Percentiles rank a stretch among this genome's conserved stretches.
These are phyloP conservation scores for Bombus sylvicola DNA, from an alignment of 1,140 invertebrate species.

Conservation along the genomic window DNA sequence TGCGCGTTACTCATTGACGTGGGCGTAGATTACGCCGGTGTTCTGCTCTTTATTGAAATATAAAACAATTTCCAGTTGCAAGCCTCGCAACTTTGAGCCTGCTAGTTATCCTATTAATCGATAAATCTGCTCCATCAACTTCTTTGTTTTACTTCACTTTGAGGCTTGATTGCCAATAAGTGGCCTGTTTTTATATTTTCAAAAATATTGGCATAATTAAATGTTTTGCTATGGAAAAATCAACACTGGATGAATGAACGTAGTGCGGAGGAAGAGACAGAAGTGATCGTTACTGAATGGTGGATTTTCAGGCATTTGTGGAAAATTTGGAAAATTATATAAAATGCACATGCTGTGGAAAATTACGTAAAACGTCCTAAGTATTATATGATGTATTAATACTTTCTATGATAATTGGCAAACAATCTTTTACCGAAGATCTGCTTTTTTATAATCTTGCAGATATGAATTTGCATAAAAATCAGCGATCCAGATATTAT, in stretches of 20 bases:
- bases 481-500: too few species aligned
- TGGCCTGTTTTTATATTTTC: too few species aligned
- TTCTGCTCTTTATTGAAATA: constrained; percentile 27
- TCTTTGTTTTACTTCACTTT: background rate
- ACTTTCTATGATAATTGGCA: too few species aligned
- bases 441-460: too few species aligned
- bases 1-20: constrained; percentile 19
- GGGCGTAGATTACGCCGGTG: constrained; percentile 27
- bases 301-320: background rate
- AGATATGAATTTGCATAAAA: too few species aligned
- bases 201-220: background rate
- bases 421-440: too few species aligned
- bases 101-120: background rate
- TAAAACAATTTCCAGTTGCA: constrained; percentile 13
- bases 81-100: too few species aligned
- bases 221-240: background rate
- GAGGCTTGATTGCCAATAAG: background rate
- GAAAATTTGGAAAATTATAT: background rate
- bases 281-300: background rate
- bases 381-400: too few species aligned
- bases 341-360: too few species aligned
- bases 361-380: too few species aligned
- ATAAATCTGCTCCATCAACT: background rate
- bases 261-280: fast-evolving
- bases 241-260: background rate